Evolutionary conservation across 2,113 vertebrate genomes (phyloP).

Genomic region (Verasper variegatus): DNA sequence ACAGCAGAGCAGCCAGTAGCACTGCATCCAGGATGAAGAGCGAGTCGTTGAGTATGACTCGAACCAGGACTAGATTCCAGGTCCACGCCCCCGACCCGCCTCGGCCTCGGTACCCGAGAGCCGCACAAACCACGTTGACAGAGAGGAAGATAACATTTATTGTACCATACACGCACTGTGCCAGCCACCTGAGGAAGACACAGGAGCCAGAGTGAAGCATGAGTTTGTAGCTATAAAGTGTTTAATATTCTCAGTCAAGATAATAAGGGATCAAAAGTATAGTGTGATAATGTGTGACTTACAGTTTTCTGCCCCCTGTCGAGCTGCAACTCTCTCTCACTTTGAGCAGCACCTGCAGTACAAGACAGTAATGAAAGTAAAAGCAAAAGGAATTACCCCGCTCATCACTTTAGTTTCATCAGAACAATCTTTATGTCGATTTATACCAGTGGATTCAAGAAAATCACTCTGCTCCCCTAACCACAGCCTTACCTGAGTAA

Average conservation of each 20-base stretch:
- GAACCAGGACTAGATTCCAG: slow-evolving; percentile 86
- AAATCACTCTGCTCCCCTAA: too few relatives aligned
- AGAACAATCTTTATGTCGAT: background rate
- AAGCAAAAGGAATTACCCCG: background rate
- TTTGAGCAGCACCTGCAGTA: slow-evolving; percentile 86
- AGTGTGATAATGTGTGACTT: slow-evolving; percentile 67
- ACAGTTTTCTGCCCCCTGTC: slow-evolving; percentile 82
- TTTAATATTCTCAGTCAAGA: background rate
- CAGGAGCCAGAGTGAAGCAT: background rate
- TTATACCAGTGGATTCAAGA: too few relatives aligned
- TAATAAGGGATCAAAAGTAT: background rate
- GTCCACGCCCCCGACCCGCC: slow-evolving; percentile 64
- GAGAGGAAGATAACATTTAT: slow-evolving; percentile 84
- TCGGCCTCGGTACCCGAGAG: slow-evolving; percentile 74
- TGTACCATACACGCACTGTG: slow-evolving; percentile 60
- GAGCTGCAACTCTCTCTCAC: slow-evolving; percentile 80
- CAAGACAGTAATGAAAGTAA: slow-evolving; percentile 3
- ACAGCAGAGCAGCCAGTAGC: slow-evolving; percentile 83
- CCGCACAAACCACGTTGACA: slow-evolving; percentile 85
- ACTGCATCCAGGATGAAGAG: slow-evolving; percentile 89
- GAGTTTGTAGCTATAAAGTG: background rate
- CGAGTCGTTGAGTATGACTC: slow-evolving; percentile 88
- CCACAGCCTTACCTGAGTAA: slow-evolving; percentile 85
- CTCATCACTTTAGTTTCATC: background rate
- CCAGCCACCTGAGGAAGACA: slow-evolving; percentile 56